Conservation (phyloP, 2,888 invertebrate genomes). For the Aphodius sticticus region DNA sequence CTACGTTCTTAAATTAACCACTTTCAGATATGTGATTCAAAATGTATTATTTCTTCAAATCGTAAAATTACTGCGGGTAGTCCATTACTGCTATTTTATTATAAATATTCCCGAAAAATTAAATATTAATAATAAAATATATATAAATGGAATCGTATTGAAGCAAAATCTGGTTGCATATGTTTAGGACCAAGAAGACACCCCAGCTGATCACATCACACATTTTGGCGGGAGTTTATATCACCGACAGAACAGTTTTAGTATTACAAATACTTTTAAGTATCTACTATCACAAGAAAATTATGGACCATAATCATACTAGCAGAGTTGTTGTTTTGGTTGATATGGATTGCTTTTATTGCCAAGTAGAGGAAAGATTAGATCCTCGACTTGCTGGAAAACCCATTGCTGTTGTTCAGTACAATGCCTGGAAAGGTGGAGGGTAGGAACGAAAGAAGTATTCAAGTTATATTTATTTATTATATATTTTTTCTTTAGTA, state of each 20-base stretch:
- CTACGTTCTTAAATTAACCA: conserved; percentile 27
- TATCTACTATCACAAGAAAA: conserved; percentile 6
- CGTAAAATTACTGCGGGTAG: not conserved
- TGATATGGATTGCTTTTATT: conserved; percentile 99
- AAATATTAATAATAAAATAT: not conserved
- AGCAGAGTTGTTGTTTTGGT: conserved; percentile 84
- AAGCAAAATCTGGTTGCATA: conserved; percentile 6
- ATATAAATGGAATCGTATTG: not conserved
- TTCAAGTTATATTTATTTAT: not conserved
- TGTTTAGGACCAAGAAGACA: conserved; percentile 5
- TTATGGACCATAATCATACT: conserved; percentile 47
- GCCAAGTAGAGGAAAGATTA: conserved; percentile 96
- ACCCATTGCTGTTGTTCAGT: conserved; percentile 96
- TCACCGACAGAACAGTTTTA: not conserved
- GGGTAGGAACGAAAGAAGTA: conserved; percentile 69
- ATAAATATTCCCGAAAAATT: not conserved
- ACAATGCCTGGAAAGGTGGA: conserved; percentile 92
- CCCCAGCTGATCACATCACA: conserved; percentile 30
- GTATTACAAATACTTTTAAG: not conserved
- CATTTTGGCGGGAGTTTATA: conserved; percentile 32
- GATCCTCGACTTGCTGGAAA: conserved; percentile 83
- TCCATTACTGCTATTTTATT: not conserved
- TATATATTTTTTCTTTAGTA: conserved; percentile 64
- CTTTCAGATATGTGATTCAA: not conserved
- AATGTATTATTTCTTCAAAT: not conserved